Evolutionary conservation across 1,140 invertebrate genomes (phyloP).

Genomic region (Pseudomyrmex dendroicus): DNA sequence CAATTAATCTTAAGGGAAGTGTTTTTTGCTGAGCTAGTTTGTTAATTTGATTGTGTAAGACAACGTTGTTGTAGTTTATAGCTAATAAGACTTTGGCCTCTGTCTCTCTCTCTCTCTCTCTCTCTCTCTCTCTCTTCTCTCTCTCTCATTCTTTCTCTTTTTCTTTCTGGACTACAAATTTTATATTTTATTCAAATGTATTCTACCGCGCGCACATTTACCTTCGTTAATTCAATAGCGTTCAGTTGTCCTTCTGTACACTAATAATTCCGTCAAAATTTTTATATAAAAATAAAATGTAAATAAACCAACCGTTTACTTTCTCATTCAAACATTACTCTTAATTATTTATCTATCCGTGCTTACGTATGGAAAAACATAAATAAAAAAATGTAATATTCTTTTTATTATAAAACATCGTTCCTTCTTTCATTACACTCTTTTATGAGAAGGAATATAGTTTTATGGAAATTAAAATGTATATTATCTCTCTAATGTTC

Average conservation of each 20-base stretch:
- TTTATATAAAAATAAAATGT: slow-evolving; percentile 37
- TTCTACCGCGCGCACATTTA: slow-evolving; percentile 6
- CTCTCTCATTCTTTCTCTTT: too few relatives aligned
- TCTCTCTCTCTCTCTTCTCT: too few relatives aligned
- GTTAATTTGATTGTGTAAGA: slow-evolving; percentile 23
- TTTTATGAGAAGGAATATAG: slow-evolving; percentile 2
- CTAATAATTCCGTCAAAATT: slow-evolving; percentile 10
- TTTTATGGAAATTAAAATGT: slow-evolving; percentile 40
- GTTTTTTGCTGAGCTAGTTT: background rate
- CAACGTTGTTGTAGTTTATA: slow-evolving; percentile 22
- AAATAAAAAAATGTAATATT: slow-evolving; percentile 25
- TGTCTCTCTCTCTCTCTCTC: background rate
- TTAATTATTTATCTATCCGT: too few relatives aligned
- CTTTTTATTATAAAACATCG: slow-evolving; percentile 1
- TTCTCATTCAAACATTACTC: too few relatives aligned
- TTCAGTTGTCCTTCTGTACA: background rate
- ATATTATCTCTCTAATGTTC: background rate
- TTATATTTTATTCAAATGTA: slow-evolving; percentile 52
- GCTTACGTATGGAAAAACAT: background rate
- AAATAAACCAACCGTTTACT: slow-evolving; percentile 12
- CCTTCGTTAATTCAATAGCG: slow-evolving; percentile 34
- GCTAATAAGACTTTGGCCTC: slow-evolving; percentile 21
- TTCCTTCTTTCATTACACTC: background rate
- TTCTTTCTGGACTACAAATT: background rate
- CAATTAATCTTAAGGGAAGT: slow-evolving; percentile 45